Conservation (phyloP, 2,113 vertebrate genomes). For the Manacus vitellinus region DNA sequence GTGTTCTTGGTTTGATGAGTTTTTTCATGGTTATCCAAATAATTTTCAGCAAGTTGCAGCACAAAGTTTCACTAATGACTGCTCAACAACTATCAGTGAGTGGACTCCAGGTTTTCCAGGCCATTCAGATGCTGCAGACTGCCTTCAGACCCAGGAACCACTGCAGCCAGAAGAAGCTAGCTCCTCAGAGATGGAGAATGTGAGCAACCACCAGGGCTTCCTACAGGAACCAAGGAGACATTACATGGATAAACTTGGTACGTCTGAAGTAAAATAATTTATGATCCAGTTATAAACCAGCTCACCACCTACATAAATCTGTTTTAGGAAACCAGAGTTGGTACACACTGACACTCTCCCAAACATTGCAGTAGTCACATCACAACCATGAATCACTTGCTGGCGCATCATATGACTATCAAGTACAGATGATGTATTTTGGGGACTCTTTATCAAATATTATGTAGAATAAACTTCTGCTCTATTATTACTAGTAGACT, state of each 20-base stretch:
- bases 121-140: not conserved
- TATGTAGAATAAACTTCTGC: not conserved
- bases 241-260: not conserved
- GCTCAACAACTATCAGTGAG: not conserved
- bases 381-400: not conserved
- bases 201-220: not conserved
- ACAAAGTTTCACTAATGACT: not conserved
- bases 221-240: not conserved
- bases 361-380: not conserved
- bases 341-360: not conserved
- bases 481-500: not conserved
- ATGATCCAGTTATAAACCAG: not conserved
- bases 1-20: not conserved
- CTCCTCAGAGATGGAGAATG: rapidly evolving
- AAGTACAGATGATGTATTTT: not conserved
- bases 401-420: not conserved
- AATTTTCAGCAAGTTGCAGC: not conserved
- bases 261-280: not conserved
- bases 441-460: not conserved
- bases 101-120: not conserved
- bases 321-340: not conserved
- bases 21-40: not conserved
- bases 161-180: not conserved
- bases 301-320: not conserved
- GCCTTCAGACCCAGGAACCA: not conserved